Conservation (phyloP, 92 coral and sea anemone species). For the Galaxea fascicularis region DNA sequence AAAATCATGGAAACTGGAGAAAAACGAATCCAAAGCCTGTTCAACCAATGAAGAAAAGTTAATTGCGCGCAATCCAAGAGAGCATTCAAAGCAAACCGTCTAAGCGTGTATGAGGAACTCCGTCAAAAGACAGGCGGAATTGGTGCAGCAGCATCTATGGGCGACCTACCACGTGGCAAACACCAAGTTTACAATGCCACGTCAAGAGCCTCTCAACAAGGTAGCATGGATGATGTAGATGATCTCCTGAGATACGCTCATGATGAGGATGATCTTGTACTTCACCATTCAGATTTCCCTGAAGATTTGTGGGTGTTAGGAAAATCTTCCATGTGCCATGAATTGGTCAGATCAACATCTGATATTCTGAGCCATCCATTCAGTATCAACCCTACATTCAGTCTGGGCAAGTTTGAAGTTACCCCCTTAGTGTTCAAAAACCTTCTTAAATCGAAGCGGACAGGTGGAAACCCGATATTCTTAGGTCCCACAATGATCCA, state of each 20-base stretch:
- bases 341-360: slow-evolving; percentile 43
- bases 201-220: slow-evolving; percentile 15
- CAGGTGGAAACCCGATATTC: slow-evolving; percentile 56
- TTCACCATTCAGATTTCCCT: slow-evolving; percentile 65
- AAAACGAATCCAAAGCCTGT: slow-evolving; percentile 31
- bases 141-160: not conserved
- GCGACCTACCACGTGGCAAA: slow-evolving; percentile 38
- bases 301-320: slow-evolving; percentile 65
- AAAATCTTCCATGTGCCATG: slow-evolving; percentile 54
- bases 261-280: slow-evolving; percentile 44
- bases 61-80: slow-evolving; percentile 1
- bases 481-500: slow-evolving; percentile 73
- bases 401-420: slow-evolving; percentile 67
- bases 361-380: slow-evolving; percentile 17
- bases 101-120: slow-evolving; percentile 26
- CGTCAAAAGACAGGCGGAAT: slow-evolving; percentile 29
- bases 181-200: slow-evolving; percentile 48
- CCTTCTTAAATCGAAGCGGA: slow-evolving; percentile 40
- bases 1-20: slow-evolving; percentile 56
- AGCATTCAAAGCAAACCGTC: not conserved
- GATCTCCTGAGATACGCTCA: slow-evolving; percentile 55
- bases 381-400: slow-evolving; percentile 57
- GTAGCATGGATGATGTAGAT: slow-evolving; percentile 44
- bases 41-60: slow-evolving; percentile 38
- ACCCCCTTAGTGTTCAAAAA: slow-evolving; percentile 63